Base-by-base conservation (phyloP, 2,888 invertebrate genomes). In the Orthosia incerta region DNA sequence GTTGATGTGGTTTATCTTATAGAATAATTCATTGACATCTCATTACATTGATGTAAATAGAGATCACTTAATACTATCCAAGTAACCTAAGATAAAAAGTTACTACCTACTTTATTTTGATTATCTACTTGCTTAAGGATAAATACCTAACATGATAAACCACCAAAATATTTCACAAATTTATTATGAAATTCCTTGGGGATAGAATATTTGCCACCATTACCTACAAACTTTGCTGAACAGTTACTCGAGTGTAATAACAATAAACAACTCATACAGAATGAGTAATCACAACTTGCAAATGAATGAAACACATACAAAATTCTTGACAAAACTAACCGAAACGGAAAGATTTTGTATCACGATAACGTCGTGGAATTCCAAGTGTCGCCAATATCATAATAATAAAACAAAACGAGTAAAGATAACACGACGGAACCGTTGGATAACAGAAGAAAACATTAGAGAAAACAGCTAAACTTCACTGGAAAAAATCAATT, bases 351-450 rank as follows among this genome's bases (percentile, higher is more conserved):
- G 60, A 86, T 79, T 59, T 74, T 64, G 48, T 48, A 61, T 26
- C 12, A 55, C 39, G 64, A 74, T 79, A 76, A 71, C 62, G 53
- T 20, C 0, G 39, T 60, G 20, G 69, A 73, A 71, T 80, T 77
- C 39, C 59, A 20, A 23, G 39, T 70, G 70, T 73, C 77, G 39
- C 45, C 64, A 73, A 59, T 80, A 78, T 60, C 73, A 56, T 59
- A 75, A 71, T 74, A 85, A 78, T 71, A 78, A 73, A 79, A 84
- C 71, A 82, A 86, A 84, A 75, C 73, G 31, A 64, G 15, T 57
- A 16, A 50, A 69, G 87, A 76, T 85, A 80, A 74, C 71, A 79
- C 53, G 3, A 56, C 31, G n/a, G 39, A 71, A 56, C 57, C 26
- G 48, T 66, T 50, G 59, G 26, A 26, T 45, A 57, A 20, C 65